These are phyloP conservation scores for Apodemus speciosus DNA, from an alignment of 2,113 vertebrate genomes.

Conservation along the genomic window DNA sequence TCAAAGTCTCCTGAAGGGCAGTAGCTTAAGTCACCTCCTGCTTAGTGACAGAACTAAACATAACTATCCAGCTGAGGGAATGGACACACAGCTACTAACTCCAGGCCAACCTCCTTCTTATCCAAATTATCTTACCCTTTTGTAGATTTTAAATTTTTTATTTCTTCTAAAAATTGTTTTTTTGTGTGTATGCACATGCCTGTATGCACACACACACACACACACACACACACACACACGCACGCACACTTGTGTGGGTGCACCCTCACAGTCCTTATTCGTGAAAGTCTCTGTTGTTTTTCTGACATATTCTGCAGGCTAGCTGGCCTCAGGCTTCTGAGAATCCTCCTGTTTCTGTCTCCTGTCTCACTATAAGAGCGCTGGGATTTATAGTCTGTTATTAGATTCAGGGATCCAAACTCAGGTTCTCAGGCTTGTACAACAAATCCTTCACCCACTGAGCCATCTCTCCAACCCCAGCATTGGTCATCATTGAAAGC, in stretches of 20 bases:
- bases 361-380: not conserved
- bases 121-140: not conserved
- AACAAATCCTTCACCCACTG: not conserved
- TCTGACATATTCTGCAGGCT: not conserved
- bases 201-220: accelerated
- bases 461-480: not conserved
- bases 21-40: not conserved
- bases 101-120: not conserved
- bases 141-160: not conserved
- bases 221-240: not conserved
- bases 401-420: too few species aligned
- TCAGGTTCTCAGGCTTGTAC: not conserved
- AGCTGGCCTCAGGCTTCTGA: not conserved
- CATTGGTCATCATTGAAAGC: not conserved
- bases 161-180: not conserved
- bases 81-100: too few species aligned
- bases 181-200: not conserved
- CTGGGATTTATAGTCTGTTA: not conserved
- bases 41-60: not conserved
- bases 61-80: not conserved
- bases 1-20: not conserved
- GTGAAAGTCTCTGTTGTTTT: not conserved
- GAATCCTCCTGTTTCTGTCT: not conserved
- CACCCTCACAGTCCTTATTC: not conserved
- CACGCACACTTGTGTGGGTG: not conserved